phyloP scores from a whole-genome alignment of 2,888 invertebrate genomes.

The Actias luna region DNA sequence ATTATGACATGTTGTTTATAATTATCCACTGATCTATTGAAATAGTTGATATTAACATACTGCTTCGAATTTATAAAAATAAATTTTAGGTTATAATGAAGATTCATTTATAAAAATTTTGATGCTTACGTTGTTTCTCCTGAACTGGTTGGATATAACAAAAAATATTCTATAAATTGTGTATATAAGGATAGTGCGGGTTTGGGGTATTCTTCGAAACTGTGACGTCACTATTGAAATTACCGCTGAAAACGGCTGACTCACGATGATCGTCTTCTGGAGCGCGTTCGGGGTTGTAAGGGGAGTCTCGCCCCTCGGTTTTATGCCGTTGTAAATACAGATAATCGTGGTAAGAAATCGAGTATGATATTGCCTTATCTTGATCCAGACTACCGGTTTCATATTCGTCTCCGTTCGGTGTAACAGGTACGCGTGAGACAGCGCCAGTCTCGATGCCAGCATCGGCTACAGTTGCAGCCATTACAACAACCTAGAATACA shows the following conservation, averaged over 20 bases:
- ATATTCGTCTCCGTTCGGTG: neutral
- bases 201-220: neutral
- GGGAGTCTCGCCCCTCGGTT: slow-evolving; percentile 24
- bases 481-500: neutral
- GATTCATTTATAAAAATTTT: too few species aligned
- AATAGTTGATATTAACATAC: too few species aligned
- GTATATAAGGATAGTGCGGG: neutral
- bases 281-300: slow-evolving; percentile 22
- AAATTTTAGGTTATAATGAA: too few species aligned
- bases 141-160: too few species aligned
- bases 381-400: slow-evolving; percentile 11
- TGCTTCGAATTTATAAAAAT: too few species aligned
- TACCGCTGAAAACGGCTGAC: neutral
- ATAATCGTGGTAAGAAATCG: slow-evolving; percentile 38
- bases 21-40: too few species aligned
- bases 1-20: too few species aligned
- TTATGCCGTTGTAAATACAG: slow-evolving; percentile 37
- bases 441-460: neutral
- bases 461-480: neutral
- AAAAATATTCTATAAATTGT: neutral
- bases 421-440: neutral
- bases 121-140: too few species aligned
- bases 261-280: slow-evolving; percentile 3
- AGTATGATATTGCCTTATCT: slow-evolving; percentile 36
- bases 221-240: slow-evolving; percentile 4